phyloP scores from a whole-genome alignment of 2,888 invertebrate genomes.

The Vesta saturnalis region DNA sequence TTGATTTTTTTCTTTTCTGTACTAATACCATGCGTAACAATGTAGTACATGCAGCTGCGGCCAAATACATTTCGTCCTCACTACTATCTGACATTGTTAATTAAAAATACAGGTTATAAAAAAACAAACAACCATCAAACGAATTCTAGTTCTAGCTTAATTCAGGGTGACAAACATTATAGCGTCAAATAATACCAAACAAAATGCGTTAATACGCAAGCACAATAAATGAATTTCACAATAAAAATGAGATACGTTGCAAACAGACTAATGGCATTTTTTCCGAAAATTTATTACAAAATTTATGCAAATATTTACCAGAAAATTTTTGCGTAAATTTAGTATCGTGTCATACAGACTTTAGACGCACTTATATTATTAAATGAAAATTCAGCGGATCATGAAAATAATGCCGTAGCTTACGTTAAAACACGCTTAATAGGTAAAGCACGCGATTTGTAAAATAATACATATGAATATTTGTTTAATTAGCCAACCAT shows the following conservation, averaged over 20 bases:
- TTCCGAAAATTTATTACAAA: not conserved
- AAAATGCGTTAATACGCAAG: not conserved
- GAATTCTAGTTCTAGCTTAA: constrained; percentile 1
- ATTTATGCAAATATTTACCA: not conserved
- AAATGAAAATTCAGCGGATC: too few species aligned
- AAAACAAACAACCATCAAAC: constrained; percentile 5
- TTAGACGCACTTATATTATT: too few species aligned
- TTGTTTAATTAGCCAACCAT: too few species aligned
- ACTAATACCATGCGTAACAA: too few species aligned
- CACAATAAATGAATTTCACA: not conserved
- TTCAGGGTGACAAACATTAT: constrained; percentile 1
- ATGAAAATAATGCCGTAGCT: too few species aligned
- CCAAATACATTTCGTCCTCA: constrained; percentile 5
- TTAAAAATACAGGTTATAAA: constrained; percentile 4
- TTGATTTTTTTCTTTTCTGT: too few species aligned
- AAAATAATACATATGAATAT: too few species aligned
- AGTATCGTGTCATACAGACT: not conserved
- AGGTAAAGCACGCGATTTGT: too few species aligned
- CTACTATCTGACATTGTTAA: constrained; percentile 1
- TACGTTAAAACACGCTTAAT: too few species aligned
- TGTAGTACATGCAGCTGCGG: constrained; percentile 3
- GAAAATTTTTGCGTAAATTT: too few species aligned
- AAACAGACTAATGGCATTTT: not conserved
- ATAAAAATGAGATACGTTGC: constrained; percentile 5
- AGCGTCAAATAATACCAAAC: constrained; percentile 1